These are phyloP conservation scores for Acrobasis repandana DNA, from an alignment of 2,888 invertebrate genomes.

Conservation along the genomic window DNA sequence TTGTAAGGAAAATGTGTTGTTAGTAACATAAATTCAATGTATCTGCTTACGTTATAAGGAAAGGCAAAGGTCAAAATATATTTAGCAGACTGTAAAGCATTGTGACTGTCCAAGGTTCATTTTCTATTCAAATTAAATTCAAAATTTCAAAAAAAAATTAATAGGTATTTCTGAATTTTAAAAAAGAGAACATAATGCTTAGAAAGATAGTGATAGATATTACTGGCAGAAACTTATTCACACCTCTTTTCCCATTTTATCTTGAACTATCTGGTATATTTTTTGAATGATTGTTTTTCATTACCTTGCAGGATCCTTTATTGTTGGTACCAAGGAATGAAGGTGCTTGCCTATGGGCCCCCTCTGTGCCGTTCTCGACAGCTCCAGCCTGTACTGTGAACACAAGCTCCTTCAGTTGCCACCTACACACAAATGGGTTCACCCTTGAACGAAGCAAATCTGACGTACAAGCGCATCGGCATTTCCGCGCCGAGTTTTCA, in stretches of 20 bases:
- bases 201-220: too few relatives aligned
- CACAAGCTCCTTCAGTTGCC: constrained; percentile 72
- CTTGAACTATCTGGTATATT: neutral
- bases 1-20: too few relatives aligned
- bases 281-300: neutral
- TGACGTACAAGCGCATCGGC: constrained; percentile 66
- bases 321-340: constrained; percentile 84
- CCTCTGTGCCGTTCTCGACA: constrained; percentile 70
- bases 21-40: too few relatives aligned
- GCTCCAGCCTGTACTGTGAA: constrained; percentile 68
- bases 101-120: too few relatives aligned
- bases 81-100: too few relatives aligned
- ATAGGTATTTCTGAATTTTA: too few relatives aligned
- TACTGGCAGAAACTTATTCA: too few relatives aligned
- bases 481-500: constrained; percentile 50
- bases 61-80: too few relatives aligned
- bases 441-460: constrained; percentile 75
- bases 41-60: too few relatives aligned
- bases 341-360: constrained; percentile 79
- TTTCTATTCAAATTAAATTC: too few relatives aligned
- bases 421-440: constrained; percentile 71
- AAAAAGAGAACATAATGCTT: too few relatives aligned
- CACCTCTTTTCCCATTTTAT: neutral
- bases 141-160: too few relatives aligned
- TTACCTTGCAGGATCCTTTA: constrained; percentile 78